A percentile compares a stretch with the other conserved stretches of the same genome.
These are phyloP conservation scores for Cantharis lateralis DNA, from an alignment of 2,888 invertebrate genomes.

Conservation along the genomic window DNA sequence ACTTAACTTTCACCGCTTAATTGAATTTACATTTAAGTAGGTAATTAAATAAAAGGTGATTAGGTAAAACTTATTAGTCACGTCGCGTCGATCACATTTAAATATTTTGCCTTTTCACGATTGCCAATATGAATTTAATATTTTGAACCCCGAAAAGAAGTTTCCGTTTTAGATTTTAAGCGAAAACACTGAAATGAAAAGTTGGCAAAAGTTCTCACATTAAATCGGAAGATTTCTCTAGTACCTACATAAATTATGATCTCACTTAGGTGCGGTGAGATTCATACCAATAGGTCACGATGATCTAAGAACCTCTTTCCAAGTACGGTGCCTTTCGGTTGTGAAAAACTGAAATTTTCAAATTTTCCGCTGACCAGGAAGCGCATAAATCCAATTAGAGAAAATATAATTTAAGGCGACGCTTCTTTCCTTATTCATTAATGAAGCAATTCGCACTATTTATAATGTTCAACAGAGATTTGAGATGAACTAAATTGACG, in stretches of 20 bases:
- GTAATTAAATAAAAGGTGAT: neutral
- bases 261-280: slow-evolving; percentile 27
- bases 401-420: slow-evolving; percentile 30
- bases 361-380: neutral
- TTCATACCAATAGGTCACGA: slow-evolving; percentile 21
- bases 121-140: neutral
- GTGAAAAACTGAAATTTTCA: neutral
- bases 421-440: slow-evolving; percentile 33
- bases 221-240: neutral
- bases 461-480: slow-evolving; percentile 34
- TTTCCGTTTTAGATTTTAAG: neutral
- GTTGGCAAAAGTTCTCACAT: neutral
- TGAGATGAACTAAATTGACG: slow-evolving; percentile 36
- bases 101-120: neutral
- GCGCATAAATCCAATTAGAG: neutral
- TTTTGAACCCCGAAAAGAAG: neutral
- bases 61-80: neutral
- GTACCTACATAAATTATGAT: slow-evolving; percentile 5
- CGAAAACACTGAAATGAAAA: neutral
- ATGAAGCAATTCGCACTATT: slow-evolving; percentile 30
- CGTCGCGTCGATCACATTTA: neutral
- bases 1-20: neutral
- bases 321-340: neutral
- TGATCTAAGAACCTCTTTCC: slow-evolving; percentile 24
- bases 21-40: neutral